phyloP scores from a whole-genome alignment of 2,888 invertebrate genomes.

The Serrognathus titanus region DNA sequence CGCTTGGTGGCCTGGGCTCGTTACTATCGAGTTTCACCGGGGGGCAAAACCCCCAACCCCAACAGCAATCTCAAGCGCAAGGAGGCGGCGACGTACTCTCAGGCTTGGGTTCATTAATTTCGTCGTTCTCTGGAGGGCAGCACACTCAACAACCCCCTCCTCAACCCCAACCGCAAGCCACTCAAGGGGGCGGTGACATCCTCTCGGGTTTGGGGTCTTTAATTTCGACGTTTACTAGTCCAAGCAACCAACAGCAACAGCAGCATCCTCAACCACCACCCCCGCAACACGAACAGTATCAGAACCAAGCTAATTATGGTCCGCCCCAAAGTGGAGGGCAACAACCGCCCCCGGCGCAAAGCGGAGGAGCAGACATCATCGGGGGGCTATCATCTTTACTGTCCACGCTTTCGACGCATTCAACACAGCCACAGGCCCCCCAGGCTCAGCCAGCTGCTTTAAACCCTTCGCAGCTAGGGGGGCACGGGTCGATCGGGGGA shows the following conservation, averaged over 20 bases:
- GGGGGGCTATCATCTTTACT: constrained; percentile 14
- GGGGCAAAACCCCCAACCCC: constrained; percentile 14
- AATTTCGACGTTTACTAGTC: constrained; percentile 7
- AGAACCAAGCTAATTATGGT: neutral
- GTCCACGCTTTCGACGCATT: constrained; percentile 12
- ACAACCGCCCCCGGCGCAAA: neutral
- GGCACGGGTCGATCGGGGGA: constrained; percentile 39
- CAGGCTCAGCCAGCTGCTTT: constrained; percentile 12
- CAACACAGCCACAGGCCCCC: constrained; percentile 10
- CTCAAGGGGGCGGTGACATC: constrained; percentile 5
- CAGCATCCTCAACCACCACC: constrained; percentile 3
- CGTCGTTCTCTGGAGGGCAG: constrained; percentile 3
- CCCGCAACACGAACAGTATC: neutral
- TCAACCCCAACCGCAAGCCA: neutral
- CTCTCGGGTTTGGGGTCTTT: constrained; percentile 12
- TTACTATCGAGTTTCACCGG: neutral
- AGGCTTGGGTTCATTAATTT: constrained; percentile 8
- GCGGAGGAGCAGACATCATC: neutral
- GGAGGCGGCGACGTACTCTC: neutral
- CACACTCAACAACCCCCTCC: neutral
- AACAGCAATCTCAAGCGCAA: neutral
- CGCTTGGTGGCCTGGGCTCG: neutral
- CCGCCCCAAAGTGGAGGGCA: neutral
- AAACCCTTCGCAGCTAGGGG: constrained; percentile 22
- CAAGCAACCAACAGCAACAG: constrained; percentile 11